Base-by-base conservation (phyloP, 30 jellyfish, hydroid and myxozoan species). In the Rhopilema esculentum region DNA sequence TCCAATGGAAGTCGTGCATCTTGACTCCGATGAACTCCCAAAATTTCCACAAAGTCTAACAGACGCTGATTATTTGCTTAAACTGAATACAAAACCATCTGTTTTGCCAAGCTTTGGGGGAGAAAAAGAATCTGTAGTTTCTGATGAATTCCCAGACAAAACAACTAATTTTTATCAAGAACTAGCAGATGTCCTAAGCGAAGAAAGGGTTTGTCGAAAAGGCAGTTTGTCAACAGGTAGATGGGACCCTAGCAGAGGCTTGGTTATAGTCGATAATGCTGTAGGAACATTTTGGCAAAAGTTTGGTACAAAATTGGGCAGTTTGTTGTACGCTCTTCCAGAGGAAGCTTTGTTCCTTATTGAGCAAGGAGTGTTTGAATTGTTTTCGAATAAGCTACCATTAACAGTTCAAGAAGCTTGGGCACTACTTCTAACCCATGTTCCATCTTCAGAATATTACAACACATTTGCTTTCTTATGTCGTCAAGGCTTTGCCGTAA, bases 281-380 rank as follows among this genome's bases (percentile, higher is more conserved):
- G 65, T 0, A 66, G 95, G 95, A 0, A 50, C 80, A 28, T 32
- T 40, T 27, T 77, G 90, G 90, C 90, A 87, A 67, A 40, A 27
- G 33, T 87, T 87, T 77, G 95, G 95, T 21, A 57, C 84, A 23
- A 71, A 32, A 2, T 12, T 51, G 16, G 90, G 81, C n/a, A 66
- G 80, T 27, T 20, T 77, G 15, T 20, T 69, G 25, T 77, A 77
- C 40, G 95, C 95, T 9, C 27, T 63, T 9, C 94, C 94, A 0
- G 95, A 87, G 78, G 95, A 87, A 27, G 86, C 77, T 12, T 51
- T 87, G 85, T 87, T 87, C 71, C 83, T 87, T 30, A 17, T 87
- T 0, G 95, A 87, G 75, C 95, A 87, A 69, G 90, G 95, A 16
- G 68, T 87, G 22, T 77, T 87, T 51, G 95, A 87, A 51, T 31